Evolutionary conservation across 1,140 invertebrate genomes (phyloP).

Genomic region (Bombus superbus): DNA sequence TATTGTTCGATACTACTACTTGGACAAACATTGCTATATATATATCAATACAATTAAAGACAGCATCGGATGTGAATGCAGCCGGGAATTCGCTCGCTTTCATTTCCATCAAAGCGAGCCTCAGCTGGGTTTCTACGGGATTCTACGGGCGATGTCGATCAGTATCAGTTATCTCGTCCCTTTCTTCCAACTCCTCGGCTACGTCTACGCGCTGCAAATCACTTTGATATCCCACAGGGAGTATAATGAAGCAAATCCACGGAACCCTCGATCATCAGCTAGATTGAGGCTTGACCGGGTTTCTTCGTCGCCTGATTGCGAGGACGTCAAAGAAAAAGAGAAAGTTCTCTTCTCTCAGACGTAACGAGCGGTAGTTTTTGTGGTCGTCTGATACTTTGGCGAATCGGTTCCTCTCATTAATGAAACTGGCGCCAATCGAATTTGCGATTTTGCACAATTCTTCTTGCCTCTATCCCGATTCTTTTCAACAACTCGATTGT

Average conservation of each 20-base stretch:
- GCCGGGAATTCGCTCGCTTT: not conserved
- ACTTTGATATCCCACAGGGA: constrained; percentile 54
- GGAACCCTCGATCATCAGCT: constrained; percentile 52
- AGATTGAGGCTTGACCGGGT: constrained; percentile 27
- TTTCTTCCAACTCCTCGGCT: constrained; percentile 25
- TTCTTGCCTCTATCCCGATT: not conserved
- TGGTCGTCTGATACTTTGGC: not conserved
- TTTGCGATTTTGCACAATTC: not conserved
- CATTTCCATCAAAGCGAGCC: not conserved
- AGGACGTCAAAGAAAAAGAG: constrained; percentile 45
- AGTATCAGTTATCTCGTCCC: constrained; percentile 24
- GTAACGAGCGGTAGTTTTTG: constrained; percentile 14
- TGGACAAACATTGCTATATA: not conserved
- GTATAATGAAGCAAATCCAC: constrained; percentile 58
- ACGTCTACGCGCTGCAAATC: constrained; percentile 30
- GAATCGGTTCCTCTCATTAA: not conserved
- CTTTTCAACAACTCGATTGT: not conserved
- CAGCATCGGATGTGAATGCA: not conserved
- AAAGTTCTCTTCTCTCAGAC: not conserved
- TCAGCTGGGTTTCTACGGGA: constrained; percentile 11
- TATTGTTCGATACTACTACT: not conserved
- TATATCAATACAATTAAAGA: not conserved
- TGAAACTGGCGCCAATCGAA: not conserved
- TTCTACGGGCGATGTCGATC: constrained; percentile 20
- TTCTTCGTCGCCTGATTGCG: constrained; percentile 56